phyloP scores from a whole-genome alignment of 2,113 vertebrate species.

The Pandion haliaetus region DNA sequence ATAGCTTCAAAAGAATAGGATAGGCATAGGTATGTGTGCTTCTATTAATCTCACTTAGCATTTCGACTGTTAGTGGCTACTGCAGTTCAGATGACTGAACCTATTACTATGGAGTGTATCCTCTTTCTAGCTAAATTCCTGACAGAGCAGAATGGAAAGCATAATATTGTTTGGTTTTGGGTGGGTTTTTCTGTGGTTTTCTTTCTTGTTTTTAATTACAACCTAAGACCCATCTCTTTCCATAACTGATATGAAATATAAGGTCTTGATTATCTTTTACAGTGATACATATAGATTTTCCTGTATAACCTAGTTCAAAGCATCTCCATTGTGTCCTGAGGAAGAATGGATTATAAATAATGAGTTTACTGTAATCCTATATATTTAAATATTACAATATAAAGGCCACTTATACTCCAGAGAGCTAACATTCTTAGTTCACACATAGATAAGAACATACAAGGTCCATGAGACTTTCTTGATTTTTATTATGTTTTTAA shows the following conservation, averaged over 20 bases:
- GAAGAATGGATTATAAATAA: neutral
- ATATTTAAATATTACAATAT: neutral
- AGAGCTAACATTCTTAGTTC: neutral
- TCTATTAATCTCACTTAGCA: neutral
- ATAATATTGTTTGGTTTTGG: neutral
- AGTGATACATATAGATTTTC: neutral
- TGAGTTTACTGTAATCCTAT: neutral
- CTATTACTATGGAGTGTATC: neutral
- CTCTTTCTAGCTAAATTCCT: neutral
- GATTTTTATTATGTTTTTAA: neutral
- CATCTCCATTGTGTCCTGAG: neutral
- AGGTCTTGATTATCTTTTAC: neutral
- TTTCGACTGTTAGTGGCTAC: neutral
- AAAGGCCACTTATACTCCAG: neutral
- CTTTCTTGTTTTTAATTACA: neutral
- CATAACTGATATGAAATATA: neutral
- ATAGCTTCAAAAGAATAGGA: neutral
- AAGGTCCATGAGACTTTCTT: neutral
- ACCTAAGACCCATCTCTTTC: neutral
- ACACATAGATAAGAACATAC: neutral
- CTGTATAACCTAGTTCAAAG: neutral
- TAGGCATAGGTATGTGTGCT: neutral
- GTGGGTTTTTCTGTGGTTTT: neutral
- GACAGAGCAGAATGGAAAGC: neutral
- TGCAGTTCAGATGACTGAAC: neutral